Conservation (phyloP, 2,888 invertebrate species). For the Xestia rhomboidea region DNA sequence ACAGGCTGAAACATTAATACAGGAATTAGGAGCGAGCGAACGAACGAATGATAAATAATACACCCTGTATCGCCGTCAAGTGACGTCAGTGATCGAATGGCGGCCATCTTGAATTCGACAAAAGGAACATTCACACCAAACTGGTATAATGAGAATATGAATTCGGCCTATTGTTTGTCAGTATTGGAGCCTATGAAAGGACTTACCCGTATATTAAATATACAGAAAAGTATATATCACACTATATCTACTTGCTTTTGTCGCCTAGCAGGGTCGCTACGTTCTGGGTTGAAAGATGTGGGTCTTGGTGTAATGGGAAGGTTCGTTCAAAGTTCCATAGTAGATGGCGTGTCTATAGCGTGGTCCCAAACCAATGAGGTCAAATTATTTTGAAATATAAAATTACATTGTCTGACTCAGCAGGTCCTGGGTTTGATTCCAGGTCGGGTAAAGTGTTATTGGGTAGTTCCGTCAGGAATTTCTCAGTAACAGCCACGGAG, state of each 20-base stretch:
- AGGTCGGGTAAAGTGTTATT: no score
- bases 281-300: neutral
- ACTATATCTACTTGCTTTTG: neutral
- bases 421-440: no score
- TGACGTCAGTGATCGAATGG: constrained; percentile 62
- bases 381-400: neutral
- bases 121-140: constrained; percentile 41
- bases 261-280: neutral
- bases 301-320: neutral
- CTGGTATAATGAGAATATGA: constrained; percentile 35
- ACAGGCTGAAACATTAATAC: constrained; percentile 69
- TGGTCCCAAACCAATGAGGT: neutral
- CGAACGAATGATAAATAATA: constrained; percentile 70
- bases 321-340: neutral
- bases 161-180: constrained; percentile 31
- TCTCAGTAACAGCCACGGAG: no score
- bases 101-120: constrained; percentile 60
- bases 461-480: no score
- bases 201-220: neutral
- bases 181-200: constrained; percentile 22
- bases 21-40: constrained; percentile 67
- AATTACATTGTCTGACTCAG: no score
- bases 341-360: neutral
- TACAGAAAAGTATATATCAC: neutral
- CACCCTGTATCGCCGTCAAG: constrained; percentile 57